Conservation (phyloP, 30 jellyfish, hydroid and myxozoan species). For the Chrysaora quinquecirrha region DNA sequence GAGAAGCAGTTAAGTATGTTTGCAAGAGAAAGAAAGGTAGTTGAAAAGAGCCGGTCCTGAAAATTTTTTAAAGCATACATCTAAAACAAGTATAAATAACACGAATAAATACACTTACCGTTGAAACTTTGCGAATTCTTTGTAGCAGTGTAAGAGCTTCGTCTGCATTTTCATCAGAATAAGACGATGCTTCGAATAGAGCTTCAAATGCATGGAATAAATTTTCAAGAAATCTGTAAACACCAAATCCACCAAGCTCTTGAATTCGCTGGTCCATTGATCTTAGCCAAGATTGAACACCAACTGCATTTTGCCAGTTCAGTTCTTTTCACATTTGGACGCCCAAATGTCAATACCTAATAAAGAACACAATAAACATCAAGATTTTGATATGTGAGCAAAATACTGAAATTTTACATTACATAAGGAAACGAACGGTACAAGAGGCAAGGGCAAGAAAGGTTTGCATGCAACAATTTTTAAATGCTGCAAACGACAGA, state of each 20-base stretch:
- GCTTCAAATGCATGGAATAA: slow-evolving; percentile 99
- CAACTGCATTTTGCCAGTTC: slow-evolving; percentile 97
- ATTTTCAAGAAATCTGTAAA: slow-evolving; percentile 90
- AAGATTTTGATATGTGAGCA: no score
- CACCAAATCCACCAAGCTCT: slow-evolving; percentile 99
- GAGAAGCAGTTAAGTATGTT: no score
- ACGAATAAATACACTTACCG: no score
- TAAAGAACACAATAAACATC: not conserved
- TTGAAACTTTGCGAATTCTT: slow-evolving; percentile 85
- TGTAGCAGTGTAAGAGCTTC: slow-evolving; percentile 83
- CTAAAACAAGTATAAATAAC: no score
- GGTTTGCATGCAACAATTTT: no score
- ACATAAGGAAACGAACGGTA: no score
- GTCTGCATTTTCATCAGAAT: slow-evolving; percentile 88
- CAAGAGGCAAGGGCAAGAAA: no score
- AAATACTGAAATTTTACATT: no score
- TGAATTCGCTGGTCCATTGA: slow-evolving; percentile 99
- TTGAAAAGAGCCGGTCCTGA: no score
- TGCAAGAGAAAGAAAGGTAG: no score
- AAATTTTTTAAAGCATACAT: no score
- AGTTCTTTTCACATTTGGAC: slow-evolving; percentile 92
- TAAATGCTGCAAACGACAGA: no score
- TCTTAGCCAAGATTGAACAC: slow-evolving; percentile 94
- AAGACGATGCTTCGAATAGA: slow-evolving; percentile 90
- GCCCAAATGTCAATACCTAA: slow-evolving; percentile 98